These are phyloP conservation scores for Synanthedon formicaeformis DNA, from an alignment of 2,888 invertebrate species.

Conservation along the genomic window DNA sequence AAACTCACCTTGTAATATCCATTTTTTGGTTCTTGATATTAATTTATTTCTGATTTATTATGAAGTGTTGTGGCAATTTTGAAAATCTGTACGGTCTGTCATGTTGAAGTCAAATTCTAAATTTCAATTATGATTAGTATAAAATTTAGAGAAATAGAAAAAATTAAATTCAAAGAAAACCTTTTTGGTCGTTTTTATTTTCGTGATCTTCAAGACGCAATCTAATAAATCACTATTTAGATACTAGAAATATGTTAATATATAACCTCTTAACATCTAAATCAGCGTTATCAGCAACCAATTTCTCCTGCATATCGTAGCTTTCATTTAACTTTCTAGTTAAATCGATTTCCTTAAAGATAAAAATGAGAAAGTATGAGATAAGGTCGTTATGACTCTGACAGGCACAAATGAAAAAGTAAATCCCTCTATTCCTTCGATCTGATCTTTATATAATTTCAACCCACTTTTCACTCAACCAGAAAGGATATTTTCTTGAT, in stretches of 20 bases:
- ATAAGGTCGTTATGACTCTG: slow-evolving; percentile 11
- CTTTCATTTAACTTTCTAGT: slow-evolving; percentile 73
- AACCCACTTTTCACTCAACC: too few species aligned
- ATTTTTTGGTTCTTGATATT: slow-evolving; percentile 10
- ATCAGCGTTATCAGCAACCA: slow-evolving; percentile 75
- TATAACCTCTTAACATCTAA: slow-evolving; percentile 75
- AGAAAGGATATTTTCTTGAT: neutral
- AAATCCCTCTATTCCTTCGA: neutral
- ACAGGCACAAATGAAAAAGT: neutral
- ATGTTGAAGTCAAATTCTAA: neutral
- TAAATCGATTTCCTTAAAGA: slow-evolving; percentile 54
- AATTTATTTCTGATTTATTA: neutral
- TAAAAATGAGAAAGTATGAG: slow-evolving; percentile 9
- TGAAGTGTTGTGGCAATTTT: neutral
- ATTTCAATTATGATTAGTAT: neutral
- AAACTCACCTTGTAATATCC: slow-evolving; percentile 32
- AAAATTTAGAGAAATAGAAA: too few species aligned
- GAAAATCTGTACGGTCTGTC: neutral
- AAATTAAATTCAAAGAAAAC: too few species aligned
- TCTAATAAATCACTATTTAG: too few species aligned
- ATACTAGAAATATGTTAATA: neutral
- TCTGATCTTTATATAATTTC: too few species aligned
- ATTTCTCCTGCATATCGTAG: slow-evolving; percentile 76
- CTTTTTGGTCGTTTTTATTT: too few species aligned
- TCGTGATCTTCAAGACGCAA: too few species aligned